Conservation (phyloP, 1,140 invertebrate genomes). For the Achroia grisella region DNA sequence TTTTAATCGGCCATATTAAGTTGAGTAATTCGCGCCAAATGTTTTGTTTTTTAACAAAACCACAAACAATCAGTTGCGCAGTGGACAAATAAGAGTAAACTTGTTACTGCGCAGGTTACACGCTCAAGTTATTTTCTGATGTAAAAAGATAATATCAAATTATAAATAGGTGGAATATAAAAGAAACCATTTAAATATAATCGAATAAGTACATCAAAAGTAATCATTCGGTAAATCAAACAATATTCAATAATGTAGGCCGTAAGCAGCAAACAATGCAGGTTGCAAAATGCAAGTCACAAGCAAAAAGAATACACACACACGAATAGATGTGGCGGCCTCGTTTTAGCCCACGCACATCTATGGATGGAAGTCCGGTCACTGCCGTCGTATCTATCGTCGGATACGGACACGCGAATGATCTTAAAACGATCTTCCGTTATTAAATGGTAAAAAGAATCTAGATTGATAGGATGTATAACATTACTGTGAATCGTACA, state of each 20-base stretch:
- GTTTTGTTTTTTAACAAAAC: no score
- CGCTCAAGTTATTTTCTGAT: no score
- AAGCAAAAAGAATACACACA: constrained; percentile 41
- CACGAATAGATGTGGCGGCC: constrained; percentile 43
- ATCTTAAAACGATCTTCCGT: constrained; percentile 1
- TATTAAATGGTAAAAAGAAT: constrained; percentile 25
- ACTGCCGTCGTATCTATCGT: constrained; percentile 35
- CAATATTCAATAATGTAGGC: constrained; percentile 13
- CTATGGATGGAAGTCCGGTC: constrained; percentile 37
- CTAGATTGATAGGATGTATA: constrained; percentile 13
- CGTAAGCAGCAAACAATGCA: constrained; percentile 35
- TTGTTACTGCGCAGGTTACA: no score
- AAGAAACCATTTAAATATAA: no score
- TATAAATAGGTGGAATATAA: no score
- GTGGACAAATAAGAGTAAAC: no score
- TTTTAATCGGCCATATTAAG: no score
- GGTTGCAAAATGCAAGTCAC: constrained; percentile 48
- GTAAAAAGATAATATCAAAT: no score
- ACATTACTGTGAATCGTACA: constrained; percentile 54
- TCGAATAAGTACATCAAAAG: no score
- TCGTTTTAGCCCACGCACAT: constrained; percentile 52
- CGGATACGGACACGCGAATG: constrained; percentile 7
- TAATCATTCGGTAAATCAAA: background rate
- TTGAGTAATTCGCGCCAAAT: no score
- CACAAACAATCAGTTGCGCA: no score